Conservation (phyloP, 2,888 invertebrate genomes). For the Mythimna lalbum region DNA sequence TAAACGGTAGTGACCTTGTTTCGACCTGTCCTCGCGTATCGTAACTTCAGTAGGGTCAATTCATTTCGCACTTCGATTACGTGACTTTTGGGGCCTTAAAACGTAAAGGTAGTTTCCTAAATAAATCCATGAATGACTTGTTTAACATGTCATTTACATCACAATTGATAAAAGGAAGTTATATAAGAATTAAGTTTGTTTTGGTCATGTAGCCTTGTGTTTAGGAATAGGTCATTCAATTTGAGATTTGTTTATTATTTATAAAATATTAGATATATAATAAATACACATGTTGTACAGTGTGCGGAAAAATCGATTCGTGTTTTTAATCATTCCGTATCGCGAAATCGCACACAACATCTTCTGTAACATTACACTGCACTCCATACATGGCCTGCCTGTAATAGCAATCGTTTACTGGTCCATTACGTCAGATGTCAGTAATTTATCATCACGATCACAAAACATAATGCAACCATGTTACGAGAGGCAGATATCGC, state of each 20-base stretch:
- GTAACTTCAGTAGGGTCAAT: constrained; percentile 64
- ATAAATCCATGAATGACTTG: constrained; percentile 56
- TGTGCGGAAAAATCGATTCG: neutral
- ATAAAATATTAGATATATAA: neutral
- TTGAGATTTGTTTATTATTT: constrained; percentile 24
- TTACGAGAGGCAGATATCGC: constrained; percentile 31
- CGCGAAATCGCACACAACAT: constrained; percentile 8
- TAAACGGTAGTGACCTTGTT: constrained; percentile 77
- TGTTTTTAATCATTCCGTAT: neutral
- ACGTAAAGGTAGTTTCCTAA: constrained; percentile 63
- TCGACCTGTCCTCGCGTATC: constrained; percentile 56
- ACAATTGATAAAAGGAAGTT: constrained; percentile 61
- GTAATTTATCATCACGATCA: constrained; percentile 45
- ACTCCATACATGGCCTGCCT: constrained; percentile 9
- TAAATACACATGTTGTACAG: neutral
- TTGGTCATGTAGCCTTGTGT: constrained; percentile 45
- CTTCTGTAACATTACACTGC: constrained; percentile 10
- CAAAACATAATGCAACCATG: constrained; percentile 44
- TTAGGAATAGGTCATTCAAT: constrained; percentile 37
- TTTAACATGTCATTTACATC: constrained; percentile 52
- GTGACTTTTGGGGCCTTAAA: constrained; percentile 57
- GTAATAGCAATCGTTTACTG: constrained; percentile 31
- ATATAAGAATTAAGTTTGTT: constrained; percentile 40
- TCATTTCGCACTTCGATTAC: constrained; percentile 68
- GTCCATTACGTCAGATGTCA: constrained; percentile 40